phyloP scores from a whole-genome alignment of 2,888 invertebrate genomes.

The Artemia sinica region DNA sequence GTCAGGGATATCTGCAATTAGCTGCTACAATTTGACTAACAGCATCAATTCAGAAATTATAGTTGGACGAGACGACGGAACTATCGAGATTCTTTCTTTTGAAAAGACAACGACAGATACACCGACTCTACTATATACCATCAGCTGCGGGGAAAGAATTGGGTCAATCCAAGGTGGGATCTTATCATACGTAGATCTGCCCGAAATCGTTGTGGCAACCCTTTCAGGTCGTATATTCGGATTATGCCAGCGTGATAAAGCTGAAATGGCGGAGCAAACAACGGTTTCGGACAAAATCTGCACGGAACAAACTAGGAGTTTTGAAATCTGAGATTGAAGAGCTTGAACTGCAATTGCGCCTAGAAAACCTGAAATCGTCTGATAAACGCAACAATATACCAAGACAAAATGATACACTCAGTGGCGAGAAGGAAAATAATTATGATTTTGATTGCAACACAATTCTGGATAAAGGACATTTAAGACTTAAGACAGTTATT shows the following conservation, averaged over 20 bases:
- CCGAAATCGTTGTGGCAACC: not conserved
- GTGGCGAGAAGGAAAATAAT: too few relatives aligned
- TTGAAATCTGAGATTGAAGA: conserved; percentile 6
- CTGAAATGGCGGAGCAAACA: conserved; percentile 10
- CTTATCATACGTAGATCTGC: not conserved
- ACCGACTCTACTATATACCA: not conserved
- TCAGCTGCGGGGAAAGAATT: not conserved
- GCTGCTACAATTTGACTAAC: conserved; percentile 5
- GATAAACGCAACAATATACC: not conserved
- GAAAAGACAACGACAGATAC: not conserved
- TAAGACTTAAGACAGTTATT: too few relatives aligned
- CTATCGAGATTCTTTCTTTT: not conserved
- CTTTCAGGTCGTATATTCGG: not conserved
- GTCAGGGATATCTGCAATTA: not conserved
- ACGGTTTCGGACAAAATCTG: conserved; percentile 7
- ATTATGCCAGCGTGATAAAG: not conserved
- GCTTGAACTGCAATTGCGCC: not conserved
- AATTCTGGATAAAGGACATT: too few relatives aligned
- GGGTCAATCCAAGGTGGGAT: not conserved
- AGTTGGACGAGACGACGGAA: conserved; percentile 1
- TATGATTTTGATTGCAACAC: too few relatives aligned
- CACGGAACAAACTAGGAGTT: conserved; percentile 8
- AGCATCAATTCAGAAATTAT: not conserved
- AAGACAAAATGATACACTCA: not conserved
- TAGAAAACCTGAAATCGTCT: not conserved